Percentiles rank a stretch among this genome's conserved stretches.
phyloP scores from a whole-genome alignment of 2,888 invertebrate species.

The Eupithecia vulgata region DNA sequence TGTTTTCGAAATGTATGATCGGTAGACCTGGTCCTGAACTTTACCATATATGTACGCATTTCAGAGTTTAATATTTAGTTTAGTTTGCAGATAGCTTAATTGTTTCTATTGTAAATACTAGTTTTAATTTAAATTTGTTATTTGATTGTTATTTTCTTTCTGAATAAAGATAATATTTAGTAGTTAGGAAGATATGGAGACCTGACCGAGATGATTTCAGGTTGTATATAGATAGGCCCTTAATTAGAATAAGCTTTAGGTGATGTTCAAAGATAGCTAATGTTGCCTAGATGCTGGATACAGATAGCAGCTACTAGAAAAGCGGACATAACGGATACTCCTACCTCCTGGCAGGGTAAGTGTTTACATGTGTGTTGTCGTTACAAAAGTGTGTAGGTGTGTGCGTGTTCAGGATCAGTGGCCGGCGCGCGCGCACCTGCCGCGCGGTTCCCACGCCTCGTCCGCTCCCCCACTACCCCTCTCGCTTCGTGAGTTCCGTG shows the following conservation, averaged over 20 bases:
- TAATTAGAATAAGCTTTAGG: not conserved
- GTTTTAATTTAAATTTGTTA: too few relatives aligned
- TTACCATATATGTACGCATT: too few relatives aligned
- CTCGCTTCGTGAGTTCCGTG: conserved; percentile 49
- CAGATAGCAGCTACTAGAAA: conserved; percentile 54
- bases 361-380: conserved; percentile 47
- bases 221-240: too few relatives aligned
- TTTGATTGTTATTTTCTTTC: too few relatives aligned
- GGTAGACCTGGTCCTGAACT: too few relatives aligned
- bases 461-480: conserved; percentile 53
- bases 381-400: conserved; percentile 55
- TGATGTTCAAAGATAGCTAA: not conserved
- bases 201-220: too few relatives aligned
- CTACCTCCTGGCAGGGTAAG: conserved; percentile 44
- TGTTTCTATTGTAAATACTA: too few relatives aligned
- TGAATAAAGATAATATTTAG: too few relatives aligned
- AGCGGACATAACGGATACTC: conserved; percentile 72
- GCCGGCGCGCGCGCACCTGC: conserved; percentile 83
- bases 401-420: conserved; percentile 81
- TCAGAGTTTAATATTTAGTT: too few relatives aligned
- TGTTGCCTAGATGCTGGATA: conserved; percentile 17
- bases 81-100: too few relatives aligned
- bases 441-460: conserved; percentile 80
- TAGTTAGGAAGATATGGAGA: too few relatives aligned
- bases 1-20: too few relatives aligned